Percentiles rank a stretch among this genome's conserved stretches.
These are phyloP conservation scores for Ganaspis sp. DNA, from an alignment of 1,140 invertebrate species.

Conservation along the genomic window DNA sequence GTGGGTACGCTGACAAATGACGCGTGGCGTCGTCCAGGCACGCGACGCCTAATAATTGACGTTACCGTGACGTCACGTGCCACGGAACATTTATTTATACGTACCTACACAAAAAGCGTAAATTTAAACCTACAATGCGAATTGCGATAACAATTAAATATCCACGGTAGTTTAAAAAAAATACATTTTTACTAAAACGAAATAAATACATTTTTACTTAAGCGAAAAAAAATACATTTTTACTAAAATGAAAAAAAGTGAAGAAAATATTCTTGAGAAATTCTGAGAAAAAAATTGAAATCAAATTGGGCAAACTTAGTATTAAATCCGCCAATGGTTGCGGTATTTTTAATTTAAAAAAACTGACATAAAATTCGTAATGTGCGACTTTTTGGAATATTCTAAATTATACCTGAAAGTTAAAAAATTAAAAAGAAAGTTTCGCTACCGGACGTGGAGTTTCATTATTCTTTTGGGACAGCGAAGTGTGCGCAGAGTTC, in stretches of 20 bases:
- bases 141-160: too few species aligned
- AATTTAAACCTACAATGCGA: neutral
- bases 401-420: neutral
- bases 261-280: too few species aligned
- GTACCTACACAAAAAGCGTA: neutral
- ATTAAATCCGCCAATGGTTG: too few species aligned
- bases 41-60: slow-evolving; percentile 69
- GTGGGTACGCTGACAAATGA: slow-evolving; percentile 68
- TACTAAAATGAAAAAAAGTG: too few species aligned
- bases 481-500: slow-evolving; percentile 37
- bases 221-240: too few species aligned
- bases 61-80: slow-evolving; percentile 66
- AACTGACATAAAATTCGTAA: too few species aligned
- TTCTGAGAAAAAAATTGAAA: too few species aligned
- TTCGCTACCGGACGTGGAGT: neutral
- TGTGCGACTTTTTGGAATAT: too few species aligned
- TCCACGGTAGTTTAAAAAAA: too few species aligned
- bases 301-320: too few species aligned
- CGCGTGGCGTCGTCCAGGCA: slow-evolving; percentile 63
- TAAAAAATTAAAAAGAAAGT: neutral
- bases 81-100: slow-evolving; percentile 35
- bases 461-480: slow-evolving; percentile 33
- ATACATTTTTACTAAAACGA: neutral
- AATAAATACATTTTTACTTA: too few species aligned
- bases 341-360: too few species aligned